A percentile compares a stretch with the other conserved stretches of the same genome.
Conservation (phyloP, 1,140 invertebrate species). For the Drosophila littoralis region DNA sequence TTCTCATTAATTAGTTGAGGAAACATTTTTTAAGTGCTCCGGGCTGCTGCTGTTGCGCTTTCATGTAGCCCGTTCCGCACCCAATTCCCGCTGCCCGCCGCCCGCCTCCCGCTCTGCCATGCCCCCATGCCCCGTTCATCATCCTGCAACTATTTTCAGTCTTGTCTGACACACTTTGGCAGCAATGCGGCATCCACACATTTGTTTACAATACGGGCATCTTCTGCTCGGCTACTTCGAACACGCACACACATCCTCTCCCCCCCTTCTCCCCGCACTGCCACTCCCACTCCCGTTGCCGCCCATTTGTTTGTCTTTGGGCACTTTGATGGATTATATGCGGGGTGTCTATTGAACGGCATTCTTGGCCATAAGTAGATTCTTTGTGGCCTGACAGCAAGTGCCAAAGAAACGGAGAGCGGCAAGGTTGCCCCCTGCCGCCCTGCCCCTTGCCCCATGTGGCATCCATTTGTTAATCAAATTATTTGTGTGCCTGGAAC, state of each 20-base stretch:
- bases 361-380: slow-evolving; percentile 26
- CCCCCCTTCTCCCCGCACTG: no score
- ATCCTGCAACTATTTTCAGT: slow-evolving; percentile 74
- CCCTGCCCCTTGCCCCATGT: background rate
- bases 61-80: slow-evolving; percentile 52
- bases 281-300: background rate
- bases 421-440: slow-evolving; percentile 13
- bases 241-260: background rate
- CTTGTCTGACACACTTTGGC: slow-evolving; percentile 68
- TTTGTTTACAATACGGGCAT: slow-evolving; percentile 35
- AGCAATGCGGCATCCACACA: slow-evolving; percentile 26
- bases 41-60: slow-evolving; percentile 51
- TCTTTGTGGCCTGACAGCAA: slow-evolving; percentile 35
- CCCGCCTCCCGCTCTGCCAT: background rate
- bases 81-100: slow-evolving; percentile 1
- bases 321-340: slow-evolving; percentile 69
- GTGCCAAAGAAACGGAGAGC: slow-evolving; percentile 14
- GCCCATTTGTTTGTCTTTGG: slow-evolving; percentile 42
- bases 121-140: slow-evolving; percentile 18
- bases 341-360: slow-evolving; percentile 20
- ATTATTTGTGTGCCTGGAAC: slow-evolving; percentile 8
- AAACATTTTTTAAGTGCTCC: slow-evolving; percentile 71
- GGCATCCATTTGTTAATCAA: slow-evolving; percentile 1
- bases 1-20: slow-evolving; percentile 65
- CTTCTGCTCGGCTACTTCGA: slow-evolving; percentile 7